Evolutionary conservation across 2,888 invertebrate genomes (phyloP), one percentile per base, ranked within the genome.

Genomic region (Hirtodrosophila cameraria): DNA sequence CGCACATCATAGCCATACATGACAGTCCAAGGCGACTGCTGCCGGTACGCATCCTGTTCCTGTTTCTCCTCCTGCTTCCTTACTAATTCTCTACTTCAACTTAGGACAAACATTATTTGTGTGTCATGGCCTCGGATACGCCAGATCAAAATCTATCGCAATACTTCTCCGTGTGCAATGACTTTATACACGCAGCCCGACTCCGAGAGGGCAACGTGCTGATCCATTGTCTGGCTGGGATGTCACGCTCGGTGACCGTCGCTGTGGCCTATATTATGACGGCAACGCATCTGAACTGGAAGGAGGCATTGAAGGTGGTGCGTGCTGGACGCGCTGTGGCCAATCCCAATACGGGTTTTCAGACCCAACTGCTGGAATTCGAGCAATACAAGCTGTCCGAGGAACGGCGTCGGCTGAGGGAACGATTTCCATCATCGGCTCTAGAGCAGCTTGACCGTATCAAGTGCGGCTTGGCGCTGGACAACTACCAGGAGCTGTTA

Each of bases 221-320:
- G 18, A 97, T 99, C 83, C 99, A 99, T 91, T 99, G 99, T 91
- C 92, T 99, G 88, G 99, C 98, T 13, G 99, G 99, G 23, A 97
- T 99, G 95, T 98, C 98, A 1, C 94, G 99, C 15, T 98, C 98
- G 88, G 98, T 98, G 73, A 98, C 99, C 0, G 96, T 99, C 49
- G 96, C 97, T 0, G 97, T 97, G 4, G 98, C 98, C 31, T 99
- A 99, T 92, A 96, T 99, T 70, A 98, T 99, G 98, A 96, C 97
- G 38, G 96, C 96, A 63, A 97, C 98, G 20, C 92, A 94, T 65
- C 93, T 98, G 42, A 95, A 94, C 54, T 98, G 97, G 97, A 96
- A 97, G 80, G 98, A 98, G 88, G 95, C 97, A 1, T 92, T 98
- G 64, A 97, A 98, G 92, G 97, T 97, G 63, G 97, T 99, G 43